Conservation (phyloP, 2,113 vertebrate genomes). For the Podiceps cristatus region DNA sequence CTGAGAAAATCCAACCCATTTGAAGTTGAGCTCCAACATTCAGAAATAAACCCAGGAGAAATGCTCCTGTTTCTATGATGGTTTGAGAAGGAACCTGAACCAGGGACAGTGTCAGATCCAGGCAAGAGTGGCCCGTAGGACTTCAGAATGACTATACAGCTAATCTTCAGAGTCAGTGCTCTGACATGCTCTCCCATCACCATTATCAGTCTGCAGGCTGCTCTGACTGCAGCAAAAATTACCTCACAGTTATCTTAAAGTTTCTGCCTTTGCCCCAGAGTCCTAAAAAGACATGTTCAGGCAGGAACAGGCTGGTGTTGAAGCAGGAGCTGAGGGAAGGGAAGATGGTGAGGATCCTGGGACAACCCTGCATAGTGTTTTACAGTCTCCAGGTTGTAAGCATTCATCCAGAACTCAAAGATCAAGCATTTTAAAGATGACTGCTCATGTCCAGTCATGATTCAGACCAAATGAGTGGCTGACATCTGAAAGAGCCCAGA, state of each 20-base stretch:
- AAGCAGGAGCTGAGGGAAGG: neutral
- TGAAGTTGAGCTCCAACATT: neutral
- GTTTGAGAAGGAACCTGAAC: neutral
- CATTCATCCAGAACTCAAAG: neutral
- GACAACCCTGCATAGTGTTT: neutral
- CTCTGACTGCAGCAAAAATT: neutral
- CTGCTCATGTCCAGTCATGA: neutral
- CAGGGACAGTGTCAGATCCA: neutral
- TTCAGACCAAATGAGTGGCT: neutral
- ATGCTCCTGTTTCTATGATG: neutral
- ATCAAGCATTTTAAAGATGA: neutral
- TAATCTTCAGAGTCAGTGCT: neutral
- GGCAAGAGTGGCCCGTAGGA: rapidly evolving
- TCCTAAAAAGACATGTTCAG: neutral
- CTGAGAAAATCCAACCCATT: neutral
- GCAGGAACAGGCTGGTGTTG: neutral
- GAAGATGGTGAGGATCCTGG: neutral
- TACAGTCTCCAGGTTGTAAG: neutral
- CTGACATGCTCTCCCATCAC: neutral
- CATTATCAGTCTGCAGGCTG: neutral
- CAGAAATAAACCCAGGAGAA: neutral
- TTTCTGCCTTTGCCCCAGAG: neutral
- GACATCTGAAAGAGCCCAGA: neutral
- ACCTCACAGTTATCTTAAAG: neutral
- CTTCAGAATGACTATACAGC: neutral